Evolutionary conservation across 2,888 invertebrate genomes (phyloP).

Genomic region (Electrophaes corylata): DNA sequence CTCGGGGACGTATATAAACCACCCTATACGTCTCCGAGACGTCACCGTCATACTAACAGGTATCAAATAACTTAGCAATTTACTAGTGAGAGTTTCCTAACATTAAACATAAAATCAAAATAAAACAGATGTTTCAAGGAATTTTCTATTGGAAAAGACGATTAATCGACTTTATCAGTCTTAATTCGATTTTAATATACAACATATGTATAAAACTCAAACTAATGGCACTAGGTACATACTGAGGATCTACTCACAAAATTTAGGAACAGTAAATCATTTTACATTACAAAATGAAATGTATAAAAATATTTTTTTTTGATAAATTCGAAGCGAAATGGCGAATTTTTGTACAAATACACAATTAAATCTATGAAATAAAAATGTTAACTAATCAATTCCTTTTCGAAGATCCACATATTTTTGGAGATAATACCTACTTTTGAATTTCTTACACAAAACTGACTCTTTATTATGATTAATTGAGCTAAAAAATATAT

Average conservation of each 20-base stretch:
- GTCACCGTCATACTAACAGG: no score
- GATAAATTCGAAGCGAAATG: constrained; percentile 53
- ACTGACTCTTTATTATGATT: constrained; percentile 28
- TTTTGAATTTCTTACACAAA: constrained; percentile 1
- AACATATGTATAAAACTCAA: constrained; percentile 48
- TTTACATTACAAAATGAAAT: constrained; percentile 59
- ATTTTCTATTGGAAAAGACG: constrained; percentile 1
- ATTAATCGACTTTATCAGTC: constrained; percentile 67
- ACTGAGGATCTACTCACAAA: constrained; percentile 61
- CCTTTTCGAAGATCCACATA: constrained; percentile 20
- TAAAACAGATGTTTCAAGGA: neutral
- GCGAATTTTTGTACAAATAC: constrained; percentile 53
- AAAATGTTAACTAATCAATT: constrained; percentile 25
- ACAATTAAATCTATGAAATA: constrained; percentile 1
- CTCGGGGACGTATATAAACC: no score
- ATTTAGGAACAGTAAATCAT: constrained; percentile 68
- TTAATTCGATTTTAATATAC: constrained; percentile 71
- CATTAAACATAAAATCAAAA: neutral
- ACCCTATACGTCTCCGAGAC: no score
- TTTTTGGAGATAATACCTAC: constrained; percentile 2
- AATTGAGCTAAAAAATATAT: constrained; percentile 35
- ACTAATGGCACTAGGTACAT: constrained; percentile 67
- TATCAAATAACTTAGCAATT: no score
- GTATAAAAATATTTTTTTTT: constrained; percentile 65
- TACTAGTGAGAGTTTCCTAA: no score